Base-by-base conservation (phyloP, 37 sponge, comb jelly and placozoan genomes). In the Axinella damicornis region DNA sequence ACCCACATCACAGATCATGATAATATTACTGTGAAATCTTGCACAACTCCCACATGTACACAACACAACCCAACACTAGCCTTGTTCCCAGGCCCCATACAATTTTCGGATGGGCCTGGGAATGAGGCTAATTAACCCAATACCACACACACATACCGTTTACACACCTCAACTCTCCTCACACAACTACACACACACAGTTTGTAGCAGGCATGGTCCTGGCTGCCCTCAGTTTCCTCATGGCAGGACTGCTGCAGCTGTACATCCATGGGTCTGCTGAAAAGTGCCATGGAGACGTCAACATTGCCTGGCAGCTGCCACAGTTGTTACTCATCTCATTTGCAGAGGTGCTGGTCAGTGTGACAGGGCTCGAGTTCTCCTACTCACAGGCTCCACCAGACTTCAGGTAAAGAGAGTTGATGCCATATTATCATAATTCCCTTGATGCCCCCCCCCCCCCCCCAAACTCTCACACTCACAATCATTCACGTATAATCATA, bases 341-440 rank as follows among this genome's bases (percentile, higher is more conserved):
- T 66, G 93, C 85, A 33, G 93, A 92, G 65, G 84, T 88, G 2
- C 55, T 88, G 41, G 89, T 92, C 15, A 35, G 65, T 28, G 85
- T 92, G 18, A 88, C 93, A 38, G 93, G 88, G 68, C 89, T 92
- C 36, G 93, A 92, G 85, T 88, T 92, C 83, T 88, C 93, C 24
- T 92, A 92, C 71, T 84, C 93, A 40, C 93, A 92, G 54, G 88
- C 93, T 19, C 85, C 93, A 65, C 79, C 88, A 36, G 76, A 73
- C 38, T 65, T 82, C 53, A 86, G 92, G 92, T 91, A 41, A 37
- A 53, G 58, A n/a, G n/a, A n/a, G n/a, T n/a, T n/a, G n/a, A n/a
- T n/a, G n/a, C n/a, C 46, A 46, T 46, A 12, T 12, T 46, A 46
- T 4, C 46, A 4, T 46, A 4, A 46, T 46, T 46, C 46, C 46